Percentiles rank a stretch among this genome's conserved stretches.
These are phyloP conservation scores for Cataglyphis hispanica DNA, from an alignment of 1,140 invertebrate species.

Conservation along the genomic window DNA sequence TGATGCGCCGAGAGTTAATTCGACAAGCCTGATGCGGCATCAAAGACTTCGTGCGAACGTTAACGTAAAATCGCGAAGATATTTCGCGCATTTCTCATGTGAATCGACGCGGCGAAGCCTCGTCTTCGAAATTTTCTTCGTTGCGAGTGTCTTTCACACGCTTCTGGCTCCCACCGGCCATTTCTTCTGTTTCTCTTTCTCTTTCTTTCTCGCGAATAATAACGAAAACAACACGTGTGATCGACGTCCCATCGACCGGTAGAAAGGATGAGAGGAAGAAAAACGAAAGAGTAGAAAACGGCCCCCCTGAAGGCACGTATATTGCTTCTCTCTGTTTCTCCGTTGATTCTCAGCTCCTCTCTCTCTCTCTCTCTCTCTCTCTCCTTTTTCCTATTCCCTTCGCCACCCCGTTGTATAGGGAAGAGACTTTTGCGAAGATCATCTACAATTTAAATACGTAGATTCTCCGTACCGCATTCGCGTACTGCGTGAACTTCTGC, in stretches of 20 bases:
- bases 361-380: constrained; percentile 38
- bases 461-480: constrained; percentile 24
- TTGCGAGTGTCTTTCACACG: constrained; percentile 17
- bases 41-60: constrained; percentile 13
- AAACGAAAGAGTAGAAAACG: constrained; percentile 18
- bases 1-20: constrained; percentile 5
- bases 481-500: constrained; percentile 40
- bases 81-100: not conserved
- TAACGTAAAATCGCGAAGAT: constrained; percentile 19
- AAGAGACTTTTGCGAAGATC: constrained; percentile 53
- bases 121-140: constrained; percentile 6
- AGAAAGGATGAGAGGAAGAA: constrained; percentile 20
- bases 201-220: constrained; percentile 13
- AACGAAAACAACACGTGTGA: constrained; percentile 61
- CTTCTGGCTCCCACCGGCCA: constrained; percentile 5
- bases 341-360: constrained; percentile 40
- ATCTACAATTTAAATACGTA: constrained; percentile 71
- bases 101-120: not conserved
- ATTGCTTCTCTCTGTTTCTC: constrained; percentile 20
- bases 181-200: constrained; percentile 27
- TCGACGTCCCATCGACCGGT: constrained; percentile 35
- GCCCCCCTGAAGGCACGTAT: constrained; percentile 14
- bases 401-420: constrained; percentile 19
- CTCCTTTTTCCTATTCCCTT: constrained; percentile 52
- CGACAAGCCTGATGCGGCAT: constrained; percentile 9